Base-by-base conservation (phyloP, 2,113 vertebrate genomes). In the Hemichromis elongatus region DNA sequence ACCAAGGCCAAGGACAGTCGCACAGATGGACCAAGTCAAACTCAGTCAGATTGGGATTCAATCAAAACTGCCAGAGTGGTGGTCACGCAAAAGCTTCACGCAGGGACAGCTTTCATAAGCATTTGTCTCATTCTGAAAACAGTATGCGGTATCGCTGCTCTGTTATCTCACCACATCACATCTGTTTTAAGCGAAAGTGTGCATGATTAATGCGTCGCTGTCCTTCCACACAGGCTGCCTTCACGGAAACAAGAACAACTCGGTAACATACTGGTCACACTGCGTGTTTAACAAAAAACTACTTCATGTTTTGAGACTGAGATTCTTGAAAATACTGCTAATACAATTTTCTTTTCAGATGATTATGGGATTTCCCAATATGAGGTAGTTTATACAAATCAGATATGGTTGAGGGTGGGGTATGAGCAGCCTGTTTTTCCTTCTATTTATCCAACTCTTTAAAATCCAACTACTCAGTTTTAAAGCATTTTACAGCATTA, bases 11-110 rank as follows among this genome's bases (percentile, higher is more conserved):
- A 94, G 94, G 94, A 93, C 95, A 90, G 93, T 92, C 70, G 85
- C 92, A 89, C 95, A 95, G 95, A 95, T 95, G 95, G 94, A 88
- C 89, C 80, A n/a, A 93, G 93, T 93, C 92, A 92, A 90, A 92
- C 86, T 52, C 85, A 88, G 86, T 95, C 89, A 92, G 92, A 93
- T 21, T 85, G 90, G 84, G 92, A 90, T 92, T 94, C 93, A 91
- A 93, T 94, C 94, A 94, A 88, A 94, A 83, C 88, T 89, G 92
- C 92, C 90, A 66, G 87, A 88, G 45, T 88, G 35, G 79, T 86
- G 90, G 92, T 93, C 92, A 90, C 83, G 90, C 88, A 88, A 85
- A 83, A 54, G 89, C 90, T 30, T 92, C 93, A 92, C 77, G 86
- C 89, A 56, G 89, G 77, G 90, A 90, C 86, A 59, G 92, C 91